Percentiles rank a stretch among this genome's conserved stretches.
These are phyloP conservation scores for Grapholita molesta DNA, from an alignment of 1,140 invertebrate species.

Conservation along the genomic window DNA sequence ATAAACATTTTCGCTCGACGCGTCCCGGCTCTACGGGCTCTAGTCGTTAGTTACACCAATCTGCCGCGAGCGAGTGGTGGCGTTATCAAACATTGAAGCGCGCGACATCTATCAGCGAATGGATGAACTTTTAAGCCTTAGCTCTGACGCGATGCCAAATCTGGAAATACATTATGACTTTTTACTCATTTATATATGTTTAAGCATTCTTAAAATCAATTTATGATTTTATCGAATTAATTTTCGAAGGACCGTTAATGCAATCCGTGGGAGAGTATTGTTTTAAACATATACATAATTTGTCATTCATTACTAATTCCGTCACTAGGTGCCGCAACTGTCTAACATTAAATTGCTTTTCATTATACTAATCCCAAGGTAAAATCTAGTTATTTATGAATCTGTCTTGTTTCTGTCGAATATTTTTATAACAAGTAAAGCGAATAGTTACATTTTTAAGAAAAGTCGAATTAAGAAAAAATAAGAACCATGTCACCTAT, in stretches of 20 bases:
- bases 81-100: constrained; percentile 23
- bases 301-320: neutral
- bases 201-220: neutral
- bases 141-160: neutral
- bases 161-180: neutral
- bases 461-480: no score
- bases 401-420: neutral
- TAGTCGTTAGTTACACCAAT: constrained; percentile 43
- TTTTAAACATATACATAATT: neutral
- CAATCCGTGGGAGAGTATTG: neutral
- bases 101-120: constrained; percentile 52
- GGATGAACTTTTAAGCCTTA: constrained; percentile 36
- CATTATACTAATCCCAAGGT: neutral
- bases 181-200: neutral
- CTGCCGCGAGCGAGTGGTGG: constrained; percentile 28
- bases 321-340: constrained; percentile 5
- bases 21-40: constrained; percentile 33
- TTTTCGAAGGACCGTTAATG: neutral
- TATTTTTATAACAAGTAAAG: neutral
- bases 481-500: no score
- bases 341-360: neutral
- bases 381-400: neutral
- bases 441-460: no score
- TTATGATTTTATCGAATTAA: neutral
- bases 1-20: constrained; percentile 57